These are phyloP conservation scores for Cylloceria caligata DNA, from an alignment of 2,888 invertebrate species.

Conservation along the genomic window DNA sequence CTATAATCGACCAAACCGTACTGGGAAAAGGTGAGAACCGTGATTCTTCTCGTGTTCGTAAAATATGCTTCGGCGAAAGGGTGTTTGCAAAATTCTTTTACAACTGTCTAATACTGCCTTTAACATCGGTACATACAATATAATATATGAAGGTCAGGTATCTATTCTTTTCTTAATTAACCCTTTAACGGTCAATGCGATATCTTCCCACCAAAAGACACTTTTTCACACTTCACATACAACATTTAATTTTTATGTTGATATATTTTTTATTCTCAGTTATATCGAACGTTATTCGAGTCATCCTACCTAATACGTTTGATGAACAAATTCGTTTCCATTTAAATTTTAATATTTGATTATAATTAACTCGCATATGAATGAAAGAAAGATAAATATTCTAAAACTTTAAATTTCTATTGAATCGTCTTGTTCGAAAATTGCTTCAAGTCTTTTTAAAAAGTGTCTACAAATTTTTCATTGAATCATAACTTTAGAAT, in stretches of 20 bases:
- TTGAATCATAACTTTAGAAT: too few relatives aligned
- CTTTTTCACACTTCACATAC: background rate
- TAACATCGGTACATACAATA: slow-evolving; percentile 53
- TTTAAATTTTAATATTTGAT: too few relatives aligned
- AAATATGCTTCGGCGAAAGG: background rate
- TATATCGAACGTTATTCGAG: background rate
- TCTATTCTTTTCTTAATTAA: slow-evolving; percentile 36
- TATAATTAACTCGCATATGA: too few relatives aligned
- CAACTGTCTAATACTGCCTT: slow-evolving; percentile 56
- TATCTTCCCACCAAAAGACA: background rate
- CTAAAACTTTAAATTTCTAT: too few relatives aligned
- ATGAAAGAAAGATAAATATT: too few relatives aligned
- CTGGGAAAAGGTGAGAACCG: background rate
- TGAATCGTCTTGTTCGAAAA: too few relatives aligned
- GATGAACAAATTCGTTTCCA: too few relatives aligned
- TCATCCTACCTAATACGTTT: too few relatives aligned
- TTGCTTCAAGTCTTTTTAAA: too few relatives aligned
- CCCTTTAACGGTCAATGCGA: slow-evolving; percentile 26
- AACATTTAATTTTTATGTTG: background rate
- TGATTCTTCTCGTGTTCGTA: background rate
- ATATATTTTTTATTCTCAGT: background rate
- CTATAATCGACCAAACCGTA: slow-evolving; percentile 13
- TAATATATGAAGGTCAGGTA: slow-evolving; percentile 23
- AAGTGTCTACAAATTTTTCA: too few relatives aligned
- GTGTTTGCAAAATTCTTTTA: slow-evolving; percentile 36